Evolutionary conservation across 92 coral and sea anemone species (phyloP), one percentile per base, ranked within the genome.

Genomic region (Porites lobata): DNA sequence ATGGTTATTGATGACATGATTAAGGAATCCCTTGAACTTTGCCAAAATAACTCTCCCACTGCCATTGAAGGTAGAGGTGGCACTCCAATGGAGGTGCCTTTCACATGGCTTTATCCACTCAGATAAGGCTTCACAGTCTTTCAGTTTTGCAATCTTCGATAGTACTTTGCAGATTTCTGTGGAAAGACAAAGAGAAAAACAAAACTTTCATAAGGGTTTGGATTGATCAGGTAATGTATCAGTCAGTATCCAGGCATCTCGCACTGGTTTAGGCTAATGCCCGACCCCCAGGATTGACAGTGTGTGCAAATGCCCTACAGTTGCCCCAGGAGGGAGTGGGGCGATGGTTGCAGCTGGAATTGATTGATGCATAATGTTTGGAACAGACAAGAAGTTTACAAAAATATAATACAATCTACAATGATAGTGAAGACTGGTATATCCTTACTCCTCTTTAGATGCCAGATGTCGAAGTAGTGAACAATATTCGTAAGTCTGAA

Each of bases 381-480:
- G 43, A 38, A 38, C 43, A 38, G 43, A 38, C 43, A 38, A 38
- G 43, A 38, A 38, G 43, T 38, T 38, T 38, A 38, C 43, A 38
- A 38, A 38, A 38, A 38, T 38, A 38, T 38, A 38, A 38, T 3
- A 38, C 43, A 38, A 38, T 38, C 43, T 38, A 38, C 43, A 38
- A 38, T 38, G 5, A 38, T 38, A 38, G 43, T 38, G 43, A 38
- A 38, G 43, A 38, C 43, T 20, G 32, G 9, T 7, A 51, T 29
- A 64, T 8, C 53, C 67, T 26, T 79, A 88, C 92, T 88, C 78
- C 83, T 91, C 86, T 87, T 88, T 71, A 91, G 67, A 72, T 87
- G 94, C 94, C 91, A 91, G 9, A 91, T 53, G 56, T 91, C 94
- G 74, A 80, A 91, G 77, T 87, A 91, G 57, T 91, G 94, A 13